These are phyloP conservation scores for Vanessa tameamea DNA, from an alignment of 1,140 invertebrate species.

Conservation along the genomic window DNA sequence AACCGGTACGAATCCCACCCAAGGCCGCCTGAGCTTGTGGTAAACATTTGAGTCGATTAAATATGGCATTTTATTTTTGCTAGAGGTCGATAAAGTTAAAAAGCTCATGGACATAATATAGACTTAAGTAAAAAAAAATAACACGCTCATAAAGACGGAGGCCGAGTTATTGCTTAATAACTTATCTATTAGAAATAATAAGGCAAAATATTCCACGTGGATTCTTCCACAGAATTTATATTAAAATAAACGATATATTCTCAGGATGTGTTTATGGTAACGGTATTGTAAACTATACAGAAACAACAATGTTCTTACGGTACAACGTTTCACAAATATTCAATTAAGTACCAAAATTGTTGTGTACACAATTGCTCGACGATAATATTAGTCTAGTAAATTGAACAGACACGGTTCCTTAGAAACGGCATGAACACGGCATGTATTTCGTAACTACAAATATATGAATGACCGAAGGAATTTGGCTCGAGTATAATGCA, in stretches of 20 bases:
- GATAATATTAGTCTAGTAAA: conserved; percentile 1
- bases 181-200: too few species aligned
- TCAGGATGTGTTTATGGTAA: too few species aligned
- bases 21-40: conserved; percentile 9
- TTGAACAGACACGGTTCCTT: background rate
- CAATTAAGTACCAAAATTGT: background rate
- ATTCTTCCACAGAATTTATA: too few species aligned
- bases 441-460: too few species aligned
- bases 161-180: too few species aligned
- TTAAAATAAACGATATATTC: too few species aligned
- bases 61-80: background rate
- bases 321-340: too few species aligned
- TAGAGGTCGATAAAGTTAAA: background rate
- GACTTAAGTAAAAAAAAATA: background rate
- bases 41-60: background rate
- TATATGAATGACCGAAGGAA: too few species aligned
- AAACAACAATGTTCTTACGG: too few species aligned
- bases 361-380: background rate
- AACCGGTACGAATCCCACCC: conserved; percentile 17
- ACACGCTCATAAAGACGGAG: too few species aligned
- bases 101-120: background rate
- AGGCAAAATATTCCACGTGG: too few species aligned
- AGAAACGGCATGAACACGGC: background rate
- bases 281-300: too few species aligned
- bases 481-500: background rate